Base-by-base conservation (phyloP, 2,888 invertebrate species). In the Parnassius orleans region DNA sequence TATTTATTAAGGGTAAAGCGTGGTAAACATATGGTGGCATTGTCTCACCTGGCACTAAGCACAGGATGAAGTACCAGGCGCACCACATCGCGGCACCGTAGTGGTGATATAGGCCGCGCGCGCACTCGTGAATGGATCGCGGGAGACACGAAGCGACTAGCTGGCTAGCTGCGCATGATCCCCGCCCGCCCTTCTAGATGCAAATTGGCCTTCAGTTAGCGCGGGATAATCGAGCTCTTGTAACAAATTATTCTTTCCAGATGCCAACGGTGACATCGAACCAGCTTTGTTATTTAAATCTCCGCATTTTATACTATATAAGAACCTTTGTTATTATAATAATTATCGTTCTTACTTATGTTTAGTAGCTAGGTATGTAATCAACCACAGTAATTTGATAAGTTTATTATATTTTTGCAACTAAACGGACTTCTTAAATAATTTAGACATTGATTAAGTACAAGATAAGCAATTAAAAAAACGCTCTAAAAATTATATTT, bases 121-220 rank as follows among this genome's bases (percentile, higher is more conserved):
- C 48, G 14, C 65, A 70, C 66, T 61, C 67, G 69, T 65, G 68
- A 65, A 69, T 66, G 68, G 63, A 68, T 68, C 72, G 71, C 69
- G 70, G 65, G 69, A 69, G 71, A 65, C 63, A 67, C 76, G 77
- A 63, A 53, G 60, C 70, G 69, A 70, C 69, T 68, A 73, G 63
- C 67, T 68, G 63, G 69, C 69, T 68, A 73, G 63, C 67, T 68
- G 63, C 65, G 69, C 54, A 66, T 56, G 62, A 58, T 61, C 68
- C 71, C 83, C 84, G 84, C 83, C 84, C 83, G 85, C 85, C 84
- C 83, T 85, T 81, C 79, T 76, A 66, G 67, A 72, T 73, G 69
- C 69, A 74, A 75, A 80, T 79, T 81, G 80, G 77, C 80, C 84
- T 83, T 81, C 82, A 77, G 66, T 70, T 75, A 68, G 69, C 70